phyloP scores from a whole-genome alignment of 2,113 vertebrate species.

The Ciconia boyciana region DNA sequence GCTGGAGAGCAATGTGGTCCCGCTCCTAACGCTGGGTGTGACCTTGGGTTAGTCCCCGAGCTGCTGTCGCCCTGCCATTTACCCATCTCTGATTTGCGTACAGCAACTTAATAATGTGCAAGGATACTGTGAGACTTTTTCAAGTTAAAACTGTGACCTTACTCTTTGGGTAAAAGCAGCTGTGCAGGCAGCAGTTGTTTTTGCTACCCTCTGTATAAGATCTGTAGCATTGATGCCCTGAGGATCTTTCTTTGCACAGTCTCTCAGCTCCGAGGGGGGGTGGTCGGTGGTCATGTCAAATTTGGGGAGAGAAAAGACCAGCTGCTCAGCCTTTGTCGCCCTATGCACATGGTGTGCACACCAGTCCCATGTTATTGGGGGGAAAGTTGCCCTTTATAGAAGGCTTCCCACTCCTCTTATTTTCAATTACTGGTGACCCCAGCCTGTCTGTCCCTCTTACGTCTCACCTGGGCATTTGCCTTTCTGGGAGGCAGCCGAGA shows the following conservation, averaged over 20 bases:
- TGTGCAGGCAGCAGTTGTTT: not conserved
- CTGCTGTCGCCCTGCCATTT: not conserved
- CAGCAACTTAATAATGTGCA: not conserved
- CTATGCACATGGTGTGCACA: not conserved
- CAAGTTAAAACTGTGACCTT: not conserved
- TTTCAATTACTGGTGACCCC: not conserved
- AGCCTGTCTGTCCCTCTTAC: not conserved
- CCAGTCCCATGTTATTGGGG: not conserved
- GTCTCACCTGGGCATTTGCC: not conserved
- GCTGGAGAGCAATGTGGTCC: not conserved
- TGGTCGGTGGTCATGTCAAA: not conserved
- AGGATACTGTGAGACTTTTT: not conserved
- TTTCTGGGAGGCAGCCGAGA: not conserved
- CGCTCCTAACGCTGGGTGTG: not conserved
- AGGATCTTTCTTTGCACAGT: not conserved
- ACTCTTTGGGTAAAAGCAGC: not conserved
- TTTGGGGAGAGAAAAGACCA: not conserved
- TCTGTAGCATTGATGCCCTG: not conserved
- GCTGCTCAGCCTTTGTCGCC: not conserved
- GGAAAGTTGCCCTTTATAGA: not conserved
- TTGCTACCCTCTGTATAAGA: not conserved
- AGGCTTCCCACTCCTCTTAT: not conserved
- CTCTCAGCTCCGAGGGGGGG: not conserved
- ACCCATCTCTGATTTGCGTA: not conserved
- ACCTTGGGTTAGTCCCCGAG: slow-evolving; percentile 7